phyloP scores from a whole-genome alignment of 2,113 vertebrate species.

The Dasyurus viverrinus region DNA sequence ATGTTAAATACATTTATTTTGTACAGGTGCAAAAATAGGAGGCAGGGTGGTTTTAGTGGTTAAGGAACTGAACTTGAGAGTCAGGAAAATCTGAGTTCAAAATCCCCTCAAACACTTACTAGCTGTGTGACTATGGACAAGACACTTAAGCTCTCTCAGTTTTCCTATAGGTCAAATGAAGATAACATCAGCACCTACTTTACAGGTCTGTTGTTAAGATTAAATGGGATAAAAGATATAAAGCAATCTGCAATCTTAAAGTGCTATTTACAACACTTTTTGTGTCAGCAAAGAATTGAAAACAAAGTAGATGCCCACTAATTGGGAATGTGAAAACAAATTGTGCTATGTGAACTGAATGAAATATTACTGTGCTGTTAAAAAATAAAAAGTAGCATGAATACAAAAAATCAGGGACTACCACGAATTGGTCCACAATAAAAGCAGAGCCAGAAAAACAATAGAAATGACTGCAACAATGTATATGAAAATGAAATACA shows the following conservation, averaged over 20 bases:
- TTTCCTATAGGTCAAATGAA: not conserved
- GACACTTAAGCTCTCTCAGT: not conserved
- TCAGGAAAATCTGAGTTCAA: not conserved
- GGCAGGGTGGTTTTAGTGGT: not conserved
- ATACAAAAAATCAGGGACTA: not conserved
- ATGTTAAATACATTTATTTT: not conserved
- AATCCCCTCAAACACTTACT: not conserved
- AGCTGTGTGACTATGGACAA: not conserved
- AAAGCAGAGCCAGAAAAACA: not conserved
- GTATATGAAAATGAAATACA: not conserved
- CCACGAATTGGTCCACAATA: not conserved
- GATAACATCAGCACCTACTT: not conserved
- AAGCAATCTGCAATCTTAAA: no score
- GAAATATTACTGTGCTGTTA: not conserved
- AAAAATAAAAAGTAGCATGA: not conserved
- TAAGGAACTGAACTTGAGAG: not conserved
- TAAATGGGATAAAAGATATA: no score
- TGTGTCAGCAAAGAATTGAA: not conserved
- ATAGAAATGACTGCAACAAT: not conserved
- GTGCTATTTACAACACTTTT: not conserved
- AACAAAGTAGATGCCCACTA: not conserved
- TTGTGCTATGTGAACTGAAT: not conserved
- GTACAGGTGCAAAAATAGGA: not conserved
- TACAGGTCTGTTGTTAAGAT: no score
- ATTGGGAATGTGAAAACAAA: not conserved